A percentile compares a stretch with the other conserved stretches of the same genome.
phyloP scores from a whole-genome alignment of 1,140 invertebrate species.

The Aporrectodea caliginosa region DNA sequence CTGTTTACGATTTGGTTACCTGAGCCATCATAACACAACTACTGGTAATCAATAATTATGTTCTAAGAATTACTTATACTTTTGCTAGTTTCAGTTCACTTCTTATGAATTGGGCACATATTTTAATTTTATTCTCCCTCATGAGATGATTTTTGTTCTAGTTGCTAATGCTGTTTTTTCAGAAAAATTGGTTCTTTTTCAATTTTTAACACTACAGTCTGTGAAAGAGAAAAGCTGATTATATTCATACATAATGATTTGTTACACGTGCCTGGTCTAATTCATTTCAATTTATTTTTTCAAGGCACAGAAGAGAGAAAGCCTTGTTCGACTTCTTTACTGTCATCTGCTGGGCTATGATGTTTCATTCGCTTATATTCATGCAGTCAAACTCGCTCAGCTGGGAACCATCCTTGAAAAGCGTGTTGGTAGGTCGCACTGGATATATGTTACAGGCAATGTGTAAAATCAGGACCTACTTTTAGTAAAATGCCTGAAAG shows the following conservation, averaged over 20 bases:
- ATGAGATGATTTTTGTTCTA: neutral
- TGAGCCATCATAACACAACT: no score
- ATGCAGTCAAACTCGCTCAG: constrained; percentile 51
- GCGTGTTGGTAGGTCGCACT: constrained; percentile 37
- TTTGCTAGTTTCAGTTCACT: no score
- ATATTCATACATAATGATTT: no score
- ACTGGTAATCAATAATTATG: no score
- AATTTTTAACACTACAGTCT: neutral
- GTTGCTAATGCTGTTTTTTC: no score
- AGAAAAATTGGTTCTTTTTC: neutral
- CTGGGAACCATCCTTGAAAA: constrained; percentile 46
- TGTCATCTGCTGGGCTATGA: constrained; percentile 50
- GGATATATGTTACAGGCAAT: no score
- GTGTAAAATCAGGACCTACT: no score
- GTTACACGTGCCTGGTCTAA: no score
- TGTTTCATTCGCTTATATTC: constrained; percentile 45
- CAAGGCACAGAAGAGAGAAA: constrained; percentile 35
- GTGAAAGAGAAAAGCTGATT: no score
- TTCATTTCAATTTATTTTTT: constrained; percentile 10
- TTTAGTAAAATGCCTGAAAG: no score
- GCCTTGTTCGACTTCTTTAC: constrained; percentile 41
- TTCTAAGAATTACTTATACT: no score
- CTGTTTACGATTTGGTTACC: neutral
- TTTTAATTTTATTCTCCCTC: neutral
- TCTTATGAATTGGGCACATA: no score